Conservation (phyloP, 2,888 invertebrate genomes). For the Helleia helle region DNA sequence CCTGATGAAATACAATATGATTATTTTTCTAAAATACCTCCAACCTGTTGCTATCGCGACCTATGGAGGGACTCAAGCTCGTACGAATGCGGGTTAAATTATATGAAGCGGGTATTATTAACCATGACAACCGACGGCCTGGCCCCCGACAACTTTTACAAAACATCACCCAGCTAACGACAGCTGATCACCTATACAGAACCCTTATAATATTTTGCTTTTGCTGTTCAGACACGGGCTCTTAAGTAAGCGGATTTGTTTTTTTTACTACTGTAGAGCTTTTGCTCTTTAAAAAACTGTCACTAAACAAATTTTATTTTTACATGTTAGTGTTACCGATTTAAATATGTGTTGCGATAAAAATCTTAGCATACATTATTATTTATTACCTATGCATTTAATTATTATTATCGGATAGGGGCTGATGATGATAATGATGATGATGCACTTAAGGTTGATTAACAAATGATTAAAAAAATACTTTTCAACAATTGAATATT, state of each 20-base stretch:
- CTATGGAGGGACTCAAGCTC: conserved; percentile 31
- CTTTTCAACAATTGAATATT: too few species aligned
- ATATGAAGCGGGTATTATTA: conserved; percentile 52
- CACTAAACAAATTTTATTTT: too few species aligned
- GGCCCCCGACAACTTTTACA: conserved; percentile 51
- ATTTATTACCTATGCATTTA: too few species aligned
- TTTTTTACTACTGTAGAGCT: not conserved
- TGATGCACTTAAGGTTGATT: too few species aligned
- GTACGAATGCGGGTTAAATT: conserved; percentile 33
- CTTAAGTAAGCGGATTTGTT: conserved; percentile 10
- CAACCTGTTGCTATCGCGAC: conserved; percentile 58
- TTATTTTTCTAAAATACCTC: conserved; percentile 34
- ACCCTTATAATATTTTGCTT: conserved; percentile 57
- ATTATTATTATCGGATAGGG: too few species aligned
- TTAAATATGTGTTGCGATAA: too few species aligned
- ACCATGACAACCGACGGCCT: conserved; percentile 60
- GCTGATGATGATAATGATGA: too few species aligned
- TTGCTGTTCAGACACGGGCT: conserved; percentile 34
- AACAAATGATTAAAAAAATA: too few species aligned
- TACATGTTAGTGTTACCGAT: too few species aligned
- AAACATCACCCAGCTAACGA: conserved; percentile 54
- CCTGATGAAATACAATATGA: conserved; percentile 39
- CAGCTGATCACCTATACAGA: conserved; percentile 65
- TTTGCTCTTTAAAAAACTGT: too few species aligned
- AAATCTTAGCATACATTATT: too few species aligned